Conservation (phyloP, 2,113 vertebrate species). For the Mus spicilegus region DNA sequence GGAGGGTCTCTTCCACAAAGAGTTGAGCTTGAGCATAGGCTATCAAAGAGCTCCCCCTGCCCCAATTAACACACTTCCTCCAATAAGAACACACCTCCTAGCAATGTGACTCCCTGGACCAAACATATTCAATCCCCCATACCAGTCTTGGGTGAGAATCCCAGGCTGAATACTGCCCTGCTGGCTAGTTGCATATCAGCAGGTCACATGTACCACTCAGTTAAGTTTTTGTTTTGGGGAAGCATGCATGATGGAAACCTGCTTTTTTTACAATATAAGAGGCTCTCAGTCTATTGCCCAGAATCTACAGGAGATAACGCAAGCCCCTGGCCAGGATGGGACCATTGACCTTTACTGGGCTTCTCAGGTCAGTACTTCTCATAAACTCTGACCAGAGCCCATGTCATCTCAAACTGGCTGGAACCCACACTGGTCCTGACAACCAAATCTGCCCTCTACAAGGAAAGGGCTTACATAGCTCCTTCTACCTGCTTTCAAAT, state of each 20-base stretch:
- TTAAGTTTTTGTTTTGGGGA: background rate
- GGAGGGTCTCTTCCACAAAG: too few relatives aligned
- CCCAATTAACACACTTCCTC: too few relatives aligned
- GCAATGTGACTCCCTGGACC: too few relatives aligned
- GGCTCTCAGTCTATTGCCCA: background rate
- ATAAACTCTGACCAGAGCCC: background rate
- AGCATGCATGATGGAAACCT: background rate
- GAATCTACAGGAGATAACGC: background rate
- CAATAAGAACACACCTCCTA: too few relatives aligned
- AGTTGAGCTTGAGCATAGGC: too few relatives aligned
- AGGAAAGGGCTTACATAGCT: background rate
- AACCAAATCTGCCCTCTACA: background rate
- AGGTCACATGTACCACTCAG: accelerated
- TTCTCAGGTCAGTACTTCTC: background rate
- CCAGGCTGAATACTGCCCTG: background rate
- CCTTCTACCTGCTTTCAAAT: background rate
- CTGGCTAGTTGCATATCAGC: accelerated
- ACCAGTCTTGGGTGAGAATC: conserved; percentile 23
- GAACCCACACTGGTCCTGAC: background rate
- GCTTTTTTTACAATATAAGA: background rate
- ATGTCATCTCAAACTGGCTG: background rate
- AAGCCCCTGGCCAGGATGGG: background rate
- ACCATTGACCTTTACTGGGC: background rate
- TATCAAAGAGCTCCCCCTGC: too few relatives aligned
- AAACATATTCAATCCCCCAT: too few relatives aligned